phyloP scores from a whole-genome alignment of 2,888 invertebrate species.

The Thelaira solivaga region DNA sequence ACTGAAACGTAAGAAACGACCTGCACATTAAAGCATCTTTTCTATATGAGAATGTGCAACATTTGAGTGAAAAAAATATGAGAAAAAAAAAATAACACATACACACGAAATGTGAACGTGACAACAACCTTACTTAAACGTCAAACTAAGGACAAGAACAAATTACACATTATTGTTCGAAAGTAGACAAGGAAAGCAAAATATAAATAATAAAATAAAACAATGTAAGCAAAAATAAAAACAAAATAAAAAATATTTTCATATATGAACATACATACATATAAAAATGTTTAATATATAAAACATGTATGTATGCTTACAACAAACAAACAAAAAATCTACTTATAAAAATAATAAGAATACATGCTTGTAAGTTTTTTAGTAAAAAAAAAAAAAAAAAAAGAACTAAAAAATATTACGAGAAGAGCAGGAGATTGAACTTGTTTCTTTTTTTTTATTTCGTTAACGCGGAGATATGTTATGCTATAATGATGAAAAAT shows the following conservation, averaged over 20 bases:
- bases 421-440: slow-evolving; percentile 24
- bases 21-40: slow-evolving; percentile 65
- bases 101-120: slow-evolving; percentile 59
- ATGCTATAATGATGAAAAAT: slow-evolving; percentile 50
- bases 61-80: slow-evolving; percentile 54
- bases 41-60: not conserved
- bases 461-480: not conserved
- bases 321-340: too few relatives aligned
- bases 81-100: too few relatives aligned
- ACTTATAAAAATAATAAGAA: slow-evolving; percentile 39
- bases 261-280: slow-evolving; percentile 1
- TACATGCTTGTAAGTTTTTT: too few relatives aligned
- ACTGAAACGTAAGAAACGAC: not conserved
- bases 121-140: slow-evolving; percentile 62
- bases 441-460: not conserved
- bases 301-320: slow-evolving; percentile 16
- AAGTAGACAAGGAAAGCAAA: slow-evolving; percentile 13
- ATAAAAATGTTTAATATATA: not conserved
- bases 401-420: slow-evolving; percentile 8
- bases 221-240: slow-evolving; percentile 25
- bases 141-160: slow-evolving; percentile 62
- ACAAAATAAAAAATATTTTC: slow-evolving; percentile 1
- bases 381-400: not conserved
- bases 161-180: slow-evolving; percentile 55
- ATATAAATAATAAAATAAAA: not conserved